Evolutionary conservation across 1,140 invertebrate genomes (phyloP).

Genomic region (Meloidogyne hapla): DNA sequence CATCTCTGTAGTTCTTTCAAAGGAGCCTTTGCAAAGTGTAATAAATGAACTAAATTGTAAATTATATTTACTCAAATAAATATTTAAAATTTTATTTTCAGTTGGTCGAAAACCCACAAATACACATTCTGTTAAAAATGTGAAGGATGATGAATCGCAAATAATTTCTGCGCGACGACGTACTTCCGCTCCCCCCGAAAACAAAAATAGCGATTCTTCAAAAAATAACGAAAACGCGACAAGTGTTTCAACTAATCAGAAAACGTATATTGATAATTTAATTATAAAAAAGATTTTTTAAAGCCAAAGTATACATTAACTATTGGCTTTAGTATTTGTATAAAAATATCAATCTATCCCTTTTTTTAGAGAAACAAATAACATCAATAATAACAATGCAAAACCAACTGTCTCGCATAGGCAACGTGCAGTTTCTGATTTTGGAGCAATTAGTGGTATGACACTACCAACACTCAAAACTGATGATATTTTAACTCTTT

Average conservation of each 20-base stretch:
- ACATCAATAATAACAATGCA: background rate
- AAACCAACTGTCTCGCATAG: constrained; percentile 31
- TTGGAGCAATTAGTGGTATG: constrained; percentile 57
- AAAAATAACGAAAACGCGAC: background rate
- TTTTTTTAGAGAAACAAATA: constrained; percentile 28
- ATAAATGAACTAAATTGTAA: background rate
- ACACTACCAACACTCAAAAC: constrained; percentile 51
- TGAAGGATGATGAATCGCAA: background rate
- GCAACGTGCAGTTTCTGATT: constrained; percentile 59
- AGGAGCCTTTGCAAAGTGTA: background rate
- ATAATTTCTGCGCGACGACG: background rate
- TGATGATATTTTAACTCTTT: constrained; percentile 51
- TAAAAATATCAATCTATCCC: no score
- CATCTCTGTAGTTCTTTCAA: constrained; percentile 42
- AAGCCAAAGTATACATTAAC: no score
- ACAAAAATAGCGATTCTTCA: background rate
- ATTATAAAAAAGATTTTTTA: constrained; percentile 12
- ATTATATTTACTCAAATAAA: background rate
- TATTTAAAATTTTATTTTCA: background rate
- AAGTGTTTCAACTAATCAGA: constrained; percentile 11
- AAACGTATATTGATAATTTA: constrained; percentile 1
- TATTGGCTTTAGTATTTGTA: no score
- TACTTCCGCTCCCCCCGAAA: background rate
- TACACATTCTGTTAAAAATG: background rate
- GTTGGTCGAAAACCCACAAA: constrained; percentile 14